These are phyloP conservation scores for Lasioglossum villosulum DNA, from an alignment of 2,888 invertebrate genomes.

Conservation along the genomic window DNA sequence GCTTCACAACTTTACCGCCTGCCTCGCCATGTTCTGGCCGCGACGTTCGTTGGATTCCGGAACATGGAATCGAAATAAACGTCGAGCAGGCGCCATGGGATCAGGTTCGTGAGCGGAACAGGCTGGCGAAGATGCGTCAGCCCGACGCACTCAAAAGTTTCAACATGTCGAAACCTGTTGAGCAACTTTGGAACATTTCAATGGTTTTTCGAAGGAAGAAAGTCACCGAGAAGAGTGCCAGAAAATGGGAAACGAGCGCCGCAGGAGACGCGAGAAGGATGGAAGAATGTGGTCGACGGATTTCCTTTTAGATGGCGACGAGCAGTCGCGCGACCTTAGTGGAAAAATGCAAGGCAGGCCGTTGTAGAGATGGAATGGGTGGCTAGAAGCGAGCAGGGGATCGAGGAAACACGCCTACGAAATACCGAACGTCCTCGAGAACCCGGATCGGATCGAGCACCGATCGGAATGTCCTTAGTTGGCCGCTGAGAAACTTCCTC, in stretches of 20 bases:
- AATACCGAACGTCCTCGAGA: constrained; percentile 17
- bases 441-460: constrained; percentile 5
- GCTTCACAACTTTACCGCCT: not conserved
- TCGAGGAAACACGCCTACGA: constrained; percentile 39
- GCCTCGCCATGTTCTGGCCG: not conserved
- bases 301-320: not conserved
- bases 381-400: not conserved
- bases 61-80: not conserved
- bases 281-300: not conserved
- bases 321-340: constrained; percentile 41
- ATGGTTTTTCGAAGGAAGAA: not conserved
- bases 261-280: not conserved
- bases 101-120: not conserved
- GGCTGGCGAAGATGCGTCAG: constrained; percentile 6
- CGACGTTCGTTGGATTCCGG: not conserved
- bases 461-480: constrained; percentile 47
- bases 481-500: constrained; percentile 18
- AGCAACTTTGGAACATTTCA: not conserved
- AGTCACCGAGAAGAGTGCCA: not conserved
- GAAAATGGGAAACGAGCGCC: not conserved
- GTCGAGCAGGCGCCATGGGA: not conserved
- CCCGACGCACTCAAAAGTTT: not conserved
- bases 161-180: not conserved
- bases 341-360: constrained; percentile 15
- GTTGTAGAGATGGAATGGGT: constrained; percentile 1